Conservation (phyloP, 2,888 invertebrate genomes). For the Campopleginae sp. region DNA sequence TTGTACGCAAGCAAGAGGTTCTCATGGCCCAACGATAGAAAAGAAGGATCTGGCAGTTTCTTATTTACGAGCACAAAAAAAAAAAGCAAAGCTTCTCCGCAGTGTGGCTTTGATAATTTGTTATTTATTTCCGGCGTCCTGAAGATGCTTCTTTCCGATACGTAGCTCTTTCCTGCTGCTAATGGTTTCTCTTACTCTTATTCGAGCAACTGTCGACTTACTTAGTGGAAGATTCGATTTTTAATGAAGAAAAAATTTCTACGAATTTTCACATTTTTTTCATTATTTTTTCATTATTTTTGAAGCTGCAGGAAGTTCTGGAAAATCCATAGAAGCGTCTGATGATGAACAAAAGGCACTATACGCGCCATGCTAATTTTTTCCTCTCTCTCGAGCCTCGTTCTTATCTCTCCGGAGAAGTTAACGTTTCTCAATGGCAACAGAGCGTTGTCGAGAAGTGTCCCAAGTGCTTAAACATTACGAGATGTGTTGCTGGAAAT, state of each 20-base stretch:
- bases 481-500: conserved; percentile 29
- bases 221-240: conserved; percentile 11
- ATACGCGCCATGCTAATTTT: background rate
- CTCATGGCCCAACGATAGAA: conserved; percentile 28
- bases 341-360: background rate
- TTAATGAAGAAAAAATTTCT: conserved; percentile 7
- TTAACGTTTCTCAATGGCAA: conserved; percentile 25
- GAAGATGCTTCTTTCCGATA: conserved; percentile 51
- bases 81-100: conserved; percentile 13
- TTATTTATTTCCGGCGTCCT: conserved; percentile 72
- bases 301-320: background rate
- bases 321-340: background rate
- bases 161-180: conserved; percentile 18
- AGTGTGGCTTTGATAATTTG: conserved; percentile 71
- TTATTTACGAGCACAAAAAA: conserved; percentile 73
- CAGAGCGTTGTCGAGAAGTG: conserved; percentile 42
- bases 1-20: conserved; percentile 29
- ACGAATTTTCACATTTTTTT: background rate
- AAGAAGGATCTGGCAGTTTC: conserved; percentile 65
- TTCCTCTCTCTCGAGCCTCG: background rate
- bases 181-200: conserved; percentile 22
- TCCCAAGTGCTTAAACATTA: conserved; percentile 35
- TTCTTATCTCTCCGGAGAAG: background rate
- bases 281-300: background rate
- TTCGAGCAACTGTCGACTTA: conserved; percentile 21